Base-by-base conservation (phyloP, 2,797 vertebrate species). In the Phataginus tricuspis region DNA sequence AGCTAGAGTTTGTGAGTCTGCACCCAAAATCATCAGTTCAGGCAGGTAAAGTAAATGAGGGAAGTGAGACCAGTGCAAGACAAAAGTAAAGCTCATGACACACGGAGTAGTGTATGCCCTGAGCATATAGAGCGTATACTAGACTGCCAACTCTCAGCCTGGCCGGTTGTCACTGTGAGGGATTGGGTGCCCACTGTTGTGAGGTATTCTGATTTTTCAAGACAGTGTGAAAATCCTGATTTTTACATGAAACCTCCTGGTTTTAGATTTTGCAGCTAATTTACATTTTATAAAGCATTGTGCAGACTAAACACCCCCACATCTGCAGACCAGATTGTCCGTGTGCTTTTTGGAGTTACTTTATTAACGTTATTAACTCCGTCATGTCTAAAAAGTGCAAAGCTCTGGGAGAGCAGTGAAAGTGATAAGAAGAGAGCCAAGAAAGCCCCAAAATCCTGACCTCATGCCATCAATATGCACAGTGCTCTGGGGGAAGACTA, bases 261-360 rank as follows among this genome's bases (percentile, higher is more conserved):
- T n/a, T 87, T 94, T 90, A 42, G 69, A 92, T 59, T 71, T 66
- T 79, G 57, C 45, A 77, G 55, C 49, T 57, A 75, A 84, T 31
- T 72, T 42, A 21, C 84, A 79, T 92, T 49, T 96, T 69, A 91
- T 66, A 82, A 92, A 87, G n/a, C 37, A 25, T 71, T 31, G 16
- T 80, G 18, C 19, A 37, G 61, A 90, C 51, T 59, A 82, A 94
- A 91, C 31, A 93, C 49, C 29, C 27, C 31, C 75, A 95, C 97
- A 93, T 95, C 90, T 97, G 96, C 63, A 72, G 42, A 57, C 86
- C 97, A 98, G 92, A 96, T 34, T 93, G 29, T 55, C 57, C 55
- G 57, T 84, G 61, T 88, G 39, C n/a, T 75, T 69, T 92, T 82
- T 78, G 82, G 29, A 78, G 53, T 90, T 90, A 91, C 53, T 91